phyloP scores from a whole-genome alignment of 2,797 vertebrate genomes.

The Brotula barbata region DNA sequence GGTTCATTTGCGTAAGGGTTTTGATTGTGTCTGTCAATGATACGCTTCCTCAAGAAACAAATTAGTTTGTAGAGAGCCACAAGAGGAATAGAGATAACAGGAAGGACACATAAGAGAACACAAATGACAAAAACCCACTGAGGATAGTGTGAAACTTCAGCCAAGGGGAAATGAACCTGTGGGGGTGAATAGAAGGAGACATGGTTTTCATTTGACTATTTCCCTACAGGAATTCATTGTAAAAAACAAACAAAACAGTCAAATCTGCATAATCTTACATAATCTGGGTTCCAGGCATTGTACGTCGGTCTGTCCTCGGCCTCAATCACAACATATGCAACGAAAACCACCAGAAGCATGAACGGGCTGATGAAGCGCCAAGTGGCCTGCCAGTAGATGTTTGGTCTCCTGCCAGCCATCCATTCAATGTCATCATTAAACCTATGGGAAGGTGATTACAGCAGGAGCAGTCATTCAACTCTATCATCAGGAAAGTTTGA shows the following conservation, averaged over 20 bases:
- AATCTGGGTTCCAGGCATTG: slow-evolving; percentile 82
- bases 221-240: neutral
- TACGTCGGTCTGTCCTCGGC: slow-evolving; percentile 68
- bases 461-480: neutral
- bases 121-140: slow-evolving; percentile 76
- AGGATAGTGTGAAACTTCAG: slow-evolving; percentile 77
- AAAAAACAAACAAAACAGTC: too few relatives aligned
- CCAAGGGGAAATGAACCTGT: slow-evolving; percentile 80
- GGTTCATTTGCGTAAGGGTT: slow-evolving; percentile 46
- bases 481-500: neutral
- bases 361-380: slow-evolving; percentile 84
- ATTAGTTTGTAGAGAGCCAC: slow-evolving; percentile 73
- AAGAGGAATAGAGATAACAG: slow-evolving; percentile 72
- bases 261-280: slow-evolving; percentile 66
- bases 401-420: slow-evolving; percentile 82
- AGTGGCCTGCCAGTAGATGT: slow-evolving; percentile 80
- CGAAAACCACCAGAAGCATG: slow-evolving; percentile 79
- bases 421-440: slow-evolving; percentile 81
- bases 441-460: slow-evolving; percentile 61
- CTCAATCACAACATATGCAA: slow-evolving; percentile 75
- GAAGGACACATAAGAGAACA: slow-evolving; percentile 72
- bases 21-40: slow-evolving; percentile 22
- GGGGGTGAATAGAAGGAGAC: neutral
- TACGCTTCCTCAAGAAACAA: slow-evolving; percentile 16
- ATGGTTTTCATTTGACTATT: slow-evolving; percentile 5